Conservation (phyloP, 2,797 vertebrate genomes). For the Babyrousa celebensis region DNA sequence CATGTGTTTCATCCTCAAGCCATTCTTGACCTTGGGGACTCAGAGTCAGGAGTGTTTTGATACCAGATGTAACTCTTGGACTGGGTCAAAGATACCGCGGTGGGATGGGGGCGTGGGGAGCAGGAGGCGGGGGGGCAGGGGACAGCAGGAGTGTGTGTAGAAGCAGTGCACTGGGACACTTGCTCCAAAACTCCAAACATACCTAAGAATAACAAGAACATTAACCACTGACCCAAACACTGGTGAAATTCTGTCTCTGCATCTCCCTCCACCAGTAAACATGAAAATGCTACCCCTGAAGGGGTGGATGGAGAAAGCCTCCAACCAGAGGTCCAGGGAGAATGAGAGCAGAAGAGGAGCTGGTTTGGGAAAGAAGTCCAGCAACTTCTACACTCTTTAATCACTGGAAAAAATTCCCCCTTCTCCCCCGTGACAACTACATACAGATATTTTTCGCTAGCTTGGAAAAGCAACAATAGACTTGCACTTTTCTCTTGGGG, state of each 20-base stretch:
- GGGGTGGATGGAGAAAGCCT: conserved; percentile 79
- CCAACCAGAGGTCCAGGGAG: conserved; percentile 81
- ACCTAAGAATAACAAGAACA: conserved; percentile 90
- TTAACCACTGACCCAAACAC: conserved; percentile 89
- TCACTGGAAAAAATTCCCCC: conserved; percentile 52
- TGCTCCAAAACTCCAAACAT: conserved; percentile 86
- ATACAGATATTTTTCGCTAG: conserved; percentile 51
- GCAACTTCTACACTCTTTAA: conserved; percentile 40
- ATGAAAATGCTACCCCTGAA: conserved; percentile 88
- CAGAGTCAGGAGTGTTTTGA: conserved; percentile 83
- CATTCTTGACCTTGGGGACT: conserved; percentile 74
- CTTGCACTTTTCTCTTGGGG: conserved; percentile 52
- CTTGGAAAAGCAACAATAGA: neutral
- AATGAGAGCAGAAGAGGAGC: conserved; percentile 50
- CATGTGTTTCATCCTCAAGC: neutral
- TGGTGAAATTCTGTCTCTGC: conserved; percentile 89
- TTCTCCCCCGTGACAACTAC: conserved; percentile 1
- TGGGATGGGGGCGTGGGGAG: conserved; percentile 19
- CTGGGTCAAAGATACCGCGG: conserved; percentile 85
- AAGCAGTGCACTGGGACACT: conserved; percentile 85
- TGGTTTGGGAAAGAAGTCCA: conserved; percentile 56
- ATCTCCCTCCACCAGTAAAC: conserved; percentile 88
- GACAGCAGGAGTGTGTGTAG: conserved; percentile 30
- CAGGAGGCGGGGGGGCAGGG: no score
- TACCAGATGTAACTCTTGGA: conserved; percentile 80